phyloP scores from a whole-genome alignment of 2,888 invertebrate genomes.

The Rotaria sp. region DNA sequence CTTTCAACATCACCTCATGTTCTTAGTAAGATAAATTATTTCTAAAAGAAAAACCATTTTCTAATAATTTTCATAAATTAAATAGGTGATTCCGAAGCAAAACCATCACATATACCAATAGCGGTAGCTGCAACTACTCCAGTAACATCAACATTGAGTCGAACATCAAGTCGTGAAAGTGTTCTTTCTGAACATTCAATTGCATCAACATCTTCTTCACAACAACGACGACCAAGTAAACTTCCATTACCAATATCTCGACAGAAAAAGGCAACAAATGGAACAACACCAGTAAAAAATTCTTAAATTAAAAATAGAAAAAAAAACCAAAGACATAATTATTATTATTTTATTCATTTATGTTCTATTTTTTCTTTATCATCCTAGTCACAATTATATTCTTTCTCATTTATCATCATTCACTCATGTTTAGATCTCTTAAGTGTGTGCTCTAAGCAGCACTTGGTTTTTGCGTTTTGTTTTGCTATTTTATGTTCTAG shows the following conservation, averaged over 20 bases:
- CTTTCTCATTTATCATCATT: neutral
- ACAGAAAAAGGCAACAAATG: neutral
- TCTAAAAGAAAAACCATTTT: no score
- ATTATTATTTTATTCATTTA: neutral
- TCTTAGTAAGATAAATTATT: neutral
- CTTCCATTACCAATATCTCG: conserved; percentile 1
- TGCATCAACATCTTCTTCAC: neutral
- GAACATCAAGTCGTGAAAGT: conserved; percentile 5
- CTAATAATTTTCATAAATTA: neutral
- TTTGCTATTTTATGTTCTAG: neutral
- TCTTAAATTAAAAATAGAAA: neutral
- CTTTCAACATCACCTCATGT: neutral
- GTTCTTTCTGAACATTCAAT: neutral
- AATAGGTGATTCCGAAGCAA: neutral
- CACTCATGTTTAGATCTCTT: conserved; percentile 9
- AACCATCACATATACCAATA: neutral
- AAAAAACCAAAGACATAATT: no score
- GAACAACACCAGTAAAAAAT: neutral
- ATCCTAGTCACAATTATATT: no score
- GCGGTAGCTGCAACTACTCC: neutral
- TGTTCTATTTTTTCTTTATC: neutral
- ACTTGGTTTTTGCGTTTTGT: neutral
- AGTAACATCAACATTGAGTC: neutral
- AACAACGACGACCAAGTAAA: conserved; percentile 6
- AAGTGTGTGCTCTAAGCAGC: neutral